Percentiles rank a stretch among this genome's conserved stretches.
These are phyloP conservation scores for Drosophila mimetica DNA, from an alignment of 2,888 invertebrate genomes.

Conservation along the genomic window DNA sequence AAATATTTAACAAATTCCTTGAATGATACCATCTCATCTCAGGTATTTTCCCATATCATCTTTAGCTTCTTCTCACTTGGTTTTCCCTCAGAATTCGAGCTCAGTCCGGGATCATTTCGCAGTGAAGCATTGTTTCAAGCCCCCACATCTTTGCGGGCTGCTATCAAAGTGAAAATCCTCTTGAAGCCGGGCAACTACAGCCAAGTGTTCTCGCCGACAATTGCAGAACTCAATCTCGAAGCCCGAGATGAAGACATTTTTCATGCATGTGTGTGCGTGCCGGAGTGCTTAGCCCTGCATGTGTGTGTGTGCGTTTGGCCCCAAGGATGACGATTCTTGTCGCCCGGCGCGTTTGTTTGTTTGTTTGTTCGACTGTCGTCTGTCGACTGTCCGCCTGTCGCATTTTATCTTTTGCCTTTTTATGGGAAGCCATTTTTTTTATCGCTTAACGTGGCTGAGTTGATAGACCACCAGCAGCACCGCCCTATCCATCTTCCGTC, in stretches of 20 bases:
- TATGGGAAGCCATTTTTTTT: constrained; percentile 72
- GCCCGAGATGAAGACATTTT: constrained; percentile 62
- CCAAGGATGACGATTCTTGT: constrained; percentile 55
- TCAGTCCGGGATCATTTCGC: background rate
- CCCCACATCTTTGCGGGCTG: constrained; percentile 18
- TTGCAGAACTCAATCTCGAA: constrained; percentile 38
- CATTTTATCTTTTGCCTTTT: constrained; percentile 71
- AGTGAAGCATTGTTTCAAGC: constrained; percentile 12
- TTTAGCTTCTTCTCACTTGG: background rate
- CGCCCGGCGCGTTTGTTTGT: constrained; percentile 25
- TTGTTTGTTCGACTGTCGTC: constrained; percentile 20
- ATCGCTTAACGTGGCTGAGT: constrained; percentile 59
- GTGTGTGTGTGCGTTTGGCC: constrained; percentile 24
- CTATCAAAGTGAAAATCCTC: constrained; percentile 21
- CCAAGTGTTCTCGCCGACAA: constrained; percentile 23
- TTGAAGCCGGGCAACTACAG: constrained; percentile 13
- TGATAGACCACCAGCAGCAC: constrained; percentile 40
- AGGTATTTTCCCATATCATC: background rate
- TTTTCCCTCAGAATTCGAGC: background rate
- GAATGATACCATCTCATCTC: background rate
- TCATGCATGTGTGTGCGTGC: constrained; percentile 53
- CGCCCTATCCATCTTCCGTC: constrained; percentile 34
- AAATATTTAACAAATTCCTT: background rate
- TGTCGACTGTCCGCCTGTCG: constrained; percentile 60
- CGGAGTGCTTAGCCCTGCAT: constrained; percentile 17